A percentile compares a stretch with the other conserved stretches of the same genome.
phyloP scores from a whole-genome alignment of 2,113 vertebrate genomes.

The Riparia riparia region DNA sequence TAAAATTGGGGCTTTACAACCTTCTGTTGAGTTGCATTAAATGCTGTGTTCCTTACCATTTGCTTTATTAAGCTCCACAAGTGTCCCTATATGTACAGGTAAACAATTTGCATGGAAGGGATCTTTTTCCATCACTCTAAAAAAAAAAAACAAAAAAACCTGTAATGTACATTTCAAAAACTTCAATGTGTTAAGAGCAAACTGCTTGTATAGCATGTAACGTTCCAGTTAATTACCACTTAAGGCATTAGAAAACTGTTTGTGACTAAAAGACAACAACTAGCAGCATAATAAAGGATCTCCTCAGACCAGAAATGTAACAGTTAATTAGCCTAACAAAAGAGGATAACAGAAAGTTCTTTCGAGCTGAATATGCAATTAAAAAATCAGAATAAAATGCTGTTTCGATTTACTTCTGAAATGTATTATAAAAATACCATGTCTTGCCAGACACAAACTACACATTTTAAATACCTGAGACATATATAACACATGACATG shows the following conservation, averaged over 20 bases:
- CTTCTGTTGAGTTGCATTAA: background rate
- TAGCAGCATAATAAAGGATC: background rate
- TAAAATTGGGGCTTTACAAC: background rate
- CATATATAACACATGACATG: background rate
- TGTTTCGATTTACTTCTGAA: background rate
- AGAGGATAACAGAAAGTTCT: background rate
- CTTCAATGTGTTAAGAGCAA: background rate
- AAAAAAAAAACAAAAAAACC: conserved; percentile 15
- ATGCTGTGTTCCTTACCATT: conserved; percentile 82
- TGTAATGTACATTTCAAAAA: background rate
- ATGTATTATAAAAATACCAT: background rate
- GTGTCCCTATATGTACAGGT: conserved; percentile 96
- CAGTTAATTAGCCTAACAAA: background rate
- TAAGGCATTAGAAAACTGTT: background rate
- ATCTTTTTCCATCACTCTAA: conserved; percentile 97
- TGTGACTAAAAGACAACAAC: background rate
- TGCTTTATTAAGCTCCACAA: conserved; percentile 97
- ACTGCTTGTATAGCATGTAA: background rate
- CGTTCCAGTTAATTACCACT: background rate
- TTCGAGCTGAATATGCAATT: background rate
- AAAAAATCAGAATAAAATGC: background rate
- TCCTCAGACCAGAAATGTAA: background rate
- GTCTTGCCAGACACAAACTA: background rate
- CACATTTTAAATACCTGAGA: background rate
- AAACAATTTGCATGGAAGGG: conserved; percentile 98